phyloP scores from a whole-genome alignment of 1,140 invertebrate species.

The Littorina saxatilis region DNA sequence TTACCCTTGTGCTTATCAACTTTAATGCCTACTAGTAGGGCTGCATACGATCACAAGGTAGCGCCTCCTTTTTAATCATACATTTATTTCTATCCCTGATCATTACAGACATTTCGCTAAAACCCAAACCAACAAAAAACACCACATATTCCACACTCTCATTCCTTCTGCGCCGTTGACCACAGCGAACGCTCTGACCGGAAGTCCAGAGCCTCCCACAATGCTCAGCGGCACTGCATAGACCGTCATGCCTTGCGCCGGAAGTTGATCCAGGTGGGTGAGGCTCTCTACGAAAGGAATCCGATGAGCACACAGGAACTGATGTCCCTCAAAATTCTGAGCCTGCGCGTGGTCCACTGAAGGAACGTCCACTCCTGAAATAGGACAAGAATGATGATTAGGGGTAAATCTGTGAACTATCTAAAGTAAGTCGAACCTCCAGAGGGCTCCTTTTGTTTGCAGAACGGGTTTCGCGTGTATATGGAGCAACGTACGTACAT shows the following conservation, averaged over 20 bases:
- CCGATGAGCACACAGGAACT: background rate
- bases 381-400: background rate
- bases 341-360: slow-evolving; percentile 56
- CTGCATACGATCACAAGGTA: too few species aligned
- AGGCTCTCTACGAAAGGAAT: slow-evolving; percentile 14
- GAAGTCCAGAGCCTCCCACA: slow-evolving; percentile 9
- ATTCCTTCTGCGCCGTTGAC: background rate
- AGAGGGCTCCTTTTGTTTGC: too few species aligned
- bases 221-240: background rate
- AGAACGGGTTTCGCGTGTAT: too few species aligned
- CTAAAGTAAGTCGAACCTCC: too few species aligned
- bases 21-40: too few species aligned
- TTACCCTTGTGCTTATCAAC: too few species aligned
- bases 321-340: slow-evolving; percentile 46
- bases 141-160: too few species aligned
- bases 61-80: too few species aligned
- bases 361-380: slow-evolving; percentile 52
- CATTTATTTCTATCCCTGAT: too few species aligned
- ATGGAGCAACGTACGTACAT: too few species aligned
- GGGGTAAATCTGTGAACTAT: slow-evolving; percentile 31
- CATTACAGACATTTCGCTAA: too few species aligned
- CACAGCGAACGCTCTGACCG: slow-evolving; percentile 16
- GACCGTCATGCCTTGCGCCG: slow-evolving; percentile 10
- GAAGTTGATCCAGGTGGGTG: slow-evolving; percentile 2
- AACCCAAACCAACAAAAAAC: too few species aligned